A percentile compares a stretch with the other conserved stretches of the same genome.
Evolutionary conservation across 2,113 vertebrate species (phyloP).

Genomic region (Lamprologus ornatipinnis): DNA sequence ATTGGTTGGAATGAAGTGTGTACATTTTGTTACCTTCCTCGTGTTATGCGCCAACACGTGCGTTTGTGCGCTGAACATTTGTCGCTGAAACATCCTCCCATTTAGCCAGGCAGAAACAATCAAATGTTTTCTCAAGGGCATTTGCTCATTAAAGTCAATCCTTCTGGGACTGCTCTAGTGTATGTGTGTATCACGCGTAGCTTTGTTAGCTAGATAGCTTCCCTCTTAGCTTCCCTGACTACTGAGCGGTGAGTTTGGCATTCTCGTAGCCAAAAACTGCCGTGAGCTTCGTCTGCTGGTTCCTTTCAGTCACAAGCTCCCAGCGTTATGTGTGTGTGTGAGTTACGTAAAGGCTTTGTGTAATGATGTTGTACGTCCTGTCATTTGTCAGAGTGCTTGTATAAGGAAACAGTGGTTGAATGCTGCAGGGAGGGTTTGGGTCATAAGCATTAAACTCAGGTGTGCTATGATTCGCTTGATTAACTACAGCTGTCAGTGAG

Average conservation of each 20-base stretch:
- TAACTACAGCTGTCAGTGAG: constrained; percentile 52
- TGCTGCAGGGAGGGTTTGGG: not conserved
- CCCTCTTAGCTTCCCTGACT: not conserved
- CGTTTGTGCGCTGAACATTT: not conserved
- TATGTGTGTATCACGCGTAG: not conserved
- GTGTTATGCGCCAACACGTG: not conserved
- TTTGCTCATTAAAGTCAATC: constrained; percentile 31
- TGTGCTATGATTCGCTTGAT: constrained; percentile 44
- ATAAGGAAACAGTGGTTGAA: not conserved
- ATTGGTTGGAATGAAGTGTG: not conserved
- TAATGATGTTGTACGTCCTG: not conserved
- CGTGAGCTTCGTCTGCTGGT: not conserved
- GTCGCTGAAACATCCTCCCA: constrained; percentile 30
- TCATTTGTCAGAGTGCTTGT: not conserved
- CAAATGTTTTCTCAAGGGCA: constrained; percentile 28
- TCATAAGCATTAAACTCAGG: constrained; percentile 43
- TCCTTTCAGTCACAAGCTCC: not conserved
- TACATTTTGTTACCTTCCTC: not conserved
- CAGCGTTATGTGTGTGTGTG: not conserved
- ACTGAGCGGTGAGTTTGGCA: not conserved
- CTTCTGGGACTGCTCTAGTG: not conserved
- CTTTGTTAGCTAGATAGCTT: not conserved
- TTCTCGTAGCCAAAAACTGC: not conserved
- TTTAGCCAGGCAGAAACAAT: constrained; percentile 35
- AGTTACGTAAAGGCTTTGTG: not conserved